Evolutionary conservation across 2,113 vertebrate species (phyloP).

Genomic region (Dryoscopus gambensis): DNA sequence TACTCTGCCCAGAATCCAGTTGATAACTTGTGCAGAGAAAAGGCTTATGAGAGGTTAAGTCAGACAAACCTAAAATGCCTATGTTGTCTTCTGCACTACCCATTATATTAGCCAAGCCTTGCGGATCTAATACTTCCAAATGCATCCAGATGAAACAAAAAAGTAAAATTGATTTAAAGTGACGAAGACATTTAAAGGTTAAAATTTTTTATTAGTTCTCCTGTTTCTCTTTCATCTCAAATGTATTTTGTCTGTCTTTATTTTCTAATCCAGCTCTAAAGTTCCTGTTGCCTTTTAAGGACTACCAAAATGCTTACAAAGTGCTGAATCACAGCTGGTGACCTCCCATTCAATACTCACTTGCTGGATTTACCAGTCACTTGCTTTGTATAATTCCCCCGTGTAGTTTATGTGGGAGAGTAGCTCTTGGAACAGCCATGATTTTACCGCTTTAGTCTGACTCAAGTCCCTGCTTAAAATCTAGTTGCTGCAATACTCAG

Average conservation of each 20-base stretch:
- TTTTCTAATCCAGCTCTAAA: background rate
- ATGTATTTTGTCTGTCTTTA: background rate
- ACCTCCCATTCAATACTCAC: background rate
- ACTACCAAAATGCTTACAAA: background rate
- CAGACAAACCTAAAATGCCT: background rate
- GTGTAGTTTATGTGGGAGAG: background rate
- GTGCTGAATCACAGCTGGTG: background rate
- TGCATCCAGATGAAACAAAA: background rate
- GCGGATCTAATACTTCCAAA: background rate
- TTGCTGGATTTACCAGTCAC: background rate
- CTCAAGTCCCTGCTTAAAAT: background rate
- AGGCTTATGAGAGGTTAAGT: background rate
- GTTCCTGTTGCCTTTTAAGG: background rate
- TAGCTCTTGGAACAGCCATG: background rate
- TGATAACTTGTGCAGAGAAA: background rate
- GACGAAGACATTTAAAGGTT: background rate
- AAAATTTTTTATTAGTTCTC: background rate
- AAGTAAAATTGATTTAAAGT: background rate
- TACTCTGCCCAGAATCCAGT: background rate
- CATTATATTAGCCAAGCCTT: background rate
- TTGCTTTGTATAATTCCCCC: background rate
- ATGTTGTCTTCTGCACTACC: background rate
- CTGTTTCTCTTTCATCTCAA: background rate
- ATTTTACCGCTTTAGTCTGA: background rate
- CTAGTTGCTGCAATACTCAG: background rate